Evolutionary conservation across 2,113 vertebrate genomes (phyloP).

Genomic region (Thalassarche chlororhynchos): DNA sequence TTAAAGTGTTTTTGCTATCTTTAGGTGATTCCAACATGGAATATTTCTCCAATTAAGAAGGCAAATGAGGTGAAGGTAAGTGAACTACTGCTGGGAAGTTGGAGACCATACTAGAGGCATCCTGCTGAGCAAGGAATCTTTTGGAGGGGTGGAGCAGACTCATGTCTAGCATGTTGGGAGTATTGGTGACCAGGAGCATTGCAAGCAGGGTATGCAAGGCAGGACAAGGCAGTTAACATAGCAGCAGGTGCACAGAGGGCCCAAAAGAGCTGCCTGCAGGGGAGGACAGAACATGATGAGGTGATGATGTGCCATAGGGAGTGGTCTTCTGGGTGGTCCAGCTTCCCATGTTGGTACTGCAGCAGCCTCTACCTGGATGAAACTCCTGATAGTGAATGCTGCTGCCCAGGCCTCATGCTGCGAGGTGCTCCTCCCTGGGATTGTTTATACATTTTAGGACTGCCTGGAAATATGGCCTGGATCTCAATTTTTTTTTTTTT

Average conservation of each 20-base stretch:
- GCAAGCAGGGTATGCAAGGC: background rate
- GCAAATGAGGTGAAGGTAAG: slow-evolving; percentile 80
- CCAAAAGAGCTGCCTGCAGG: background rate
- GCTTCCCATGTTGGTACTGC: background rate
- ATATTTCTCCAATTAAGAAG: slow-evolving; percentile 97
- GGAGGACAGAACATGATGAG: background rate
- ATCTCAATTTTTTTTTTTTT: background rate
- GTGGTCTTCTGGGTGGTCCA: background rate
- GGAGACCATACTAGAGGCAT: background rate
- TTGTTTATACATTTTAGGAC: background rate
- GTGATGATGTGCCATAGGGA: background rate
- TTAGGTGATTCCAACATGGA: slow-evolving; percentile 95
- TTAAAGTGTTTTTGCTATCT: background rate
- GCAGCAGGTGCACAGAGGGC: background rate
- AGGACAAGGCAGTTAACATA: background rate
- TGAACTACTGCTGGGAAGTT: background rate
- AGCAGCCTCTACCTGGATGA: background rate
- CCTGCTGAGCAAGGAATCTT: background rate
- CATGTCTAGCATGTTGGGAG: accelerated
- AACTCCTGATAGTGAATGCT: background rate
- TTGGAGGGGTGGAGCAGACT: background rate
- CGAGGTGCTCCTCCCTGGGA: background rate
- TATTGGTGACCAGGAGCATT: background rate
- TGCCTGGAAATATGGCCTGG: background rate
- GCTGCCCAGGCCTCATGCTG: background rate